Evolutionary conservation across 92 coral and sea anemone species (phyloP).

Genomic region (Epizoanthus stellaris): DNA sequence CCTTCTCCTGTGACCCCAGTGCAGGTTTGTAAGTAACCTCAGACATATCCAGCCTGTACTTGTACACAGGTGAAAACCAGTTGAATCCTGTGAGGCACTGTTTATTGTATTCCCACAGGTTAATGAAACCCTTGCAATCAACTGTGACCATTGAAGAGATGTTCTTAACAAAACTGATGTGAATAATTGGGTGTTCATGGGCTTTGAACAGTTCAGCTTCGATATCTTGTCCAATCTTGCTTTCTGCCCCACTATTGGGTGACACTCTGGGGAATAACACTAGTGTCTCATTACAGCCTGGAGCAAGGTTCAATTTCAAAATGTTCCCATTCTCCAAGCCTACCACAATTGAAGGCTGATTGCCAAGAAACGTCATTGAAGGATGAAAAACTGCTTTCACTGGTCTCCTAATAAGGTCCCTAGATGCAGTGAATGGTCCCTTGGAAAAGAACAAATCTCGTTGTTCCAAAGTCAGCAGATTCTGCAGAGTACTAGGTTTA

Average conservation of each 20-base stretch:
- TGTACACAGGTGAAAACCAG: conserved; percentile 77
- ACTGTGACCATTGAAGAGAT: conserved; percentile 71
- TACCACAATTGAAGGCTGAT: conserved; percentile 68
- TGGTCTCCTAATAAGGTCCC: conserved; percentile 44
- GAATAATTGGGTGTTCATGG: conserved; percentile 65
- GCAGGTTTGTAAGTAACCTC: conserved; percentile 79
- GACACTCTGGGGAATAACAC: conserved; percentile 40
- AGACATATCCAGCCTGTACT: conserved; percentile 72
- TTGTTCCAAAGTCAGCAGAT: conserved; percentile 55
- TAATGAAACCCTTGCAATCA: conserved; percentile 68
- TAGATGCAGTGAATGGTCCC: conserved; percentile 72
- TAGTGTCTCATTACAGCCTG: neutral
- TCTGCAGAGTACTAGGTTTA: conserved; percentile 56
- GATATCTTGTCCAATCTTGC: conserved; percentile 62
- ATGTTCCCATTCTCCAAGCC: conserved; percentile 78
- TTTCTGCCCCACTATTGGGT: conserved; percentile 40
- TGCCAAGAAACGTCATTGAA: conserved; percentile 69
- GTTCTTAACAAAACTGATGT: conserved; percentile 69
- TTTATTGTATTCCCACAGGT: conserved; percentile 75
- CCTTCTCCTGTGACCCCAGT: conserved; percentile 60
- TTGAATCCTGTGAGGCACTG: conserved; percentile 81
- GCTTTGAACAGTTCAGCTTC: conserved; percentile 83
- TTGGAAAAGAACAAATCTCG: conserved; percentile 60
- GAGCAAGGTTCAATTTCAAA: conserved; percentile 57
- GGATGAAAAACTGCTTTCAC: conserved; percentile 72